Evolutionary conservation across 2,797 vertebrate species (phyloP).

Genomic region (Thaleichthys pacificus): DNA sequence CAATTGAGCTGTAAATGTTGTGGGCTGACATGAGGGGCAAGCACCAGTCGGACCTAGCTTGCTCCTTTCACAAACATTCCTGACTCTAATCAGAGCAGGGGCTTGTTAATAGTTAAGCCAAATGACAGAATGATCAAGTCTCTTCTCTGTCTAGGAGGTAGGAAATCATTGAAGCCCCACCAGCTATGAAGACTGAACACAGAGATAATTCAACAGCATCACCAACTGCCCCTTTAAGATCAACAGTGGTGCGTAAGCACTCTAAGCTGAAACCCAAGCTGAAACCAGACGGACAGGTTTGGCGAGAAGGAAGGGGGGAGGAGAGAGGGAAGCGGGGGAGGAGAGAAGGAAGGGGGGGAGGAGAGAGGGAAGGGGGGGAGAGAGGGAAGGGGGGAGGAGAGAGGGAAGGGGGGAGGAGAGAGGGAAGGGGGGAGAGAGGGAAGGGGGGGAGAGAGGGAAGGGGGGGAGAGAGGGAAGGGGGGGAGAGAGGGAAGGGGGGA

Average conservation of each 20-base stretch:
- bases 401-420: too few species aligned
- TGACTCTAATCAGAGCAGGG: constrained; percentile 13
- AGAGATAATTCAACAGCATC: background rate
- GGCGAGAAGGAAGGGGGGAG: background rate
- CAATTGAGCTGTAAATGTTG: constrained; percentile 20
- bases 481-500: background rate
- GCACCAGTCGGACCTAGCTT: constrained; percentile 4
- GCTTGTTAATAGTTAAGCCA: constrained; percentile 53
- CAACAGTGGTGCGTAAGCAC: too few species aligned
- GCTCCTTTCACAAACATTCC: constrained; percentile 35
- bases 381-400: constrained; percentile 45
- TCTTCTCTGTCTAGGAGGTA: constrained; percentile 5
- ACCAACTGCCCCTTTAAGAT: constrained; percentile 2
- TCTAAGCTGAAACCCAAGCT: constrained; percentile 47
- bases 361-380: constrained; percentile 16
- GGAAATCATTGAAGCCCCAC: constrained; percentile 2
- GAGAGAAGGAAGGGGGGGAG: too few species aligned
- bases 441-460: background rate
- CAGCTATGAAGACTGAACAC: background rate
- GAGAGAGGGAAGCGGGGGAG: too few species aligned
- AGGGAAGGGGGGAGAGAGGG: constrained; percentile 9
- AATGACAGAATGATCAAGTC: constrained; percentile 16
- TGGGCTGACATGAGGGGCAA: constrained; percentile 12
- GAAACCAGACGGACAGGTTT: constrained; percentile 73
- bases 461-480: too few species aligned